These are phyloP conservation scores for Sericinus montela DNA, from an alignment of 2,888 invertebrate genomes.

Conservation along the genomic window DNA sequence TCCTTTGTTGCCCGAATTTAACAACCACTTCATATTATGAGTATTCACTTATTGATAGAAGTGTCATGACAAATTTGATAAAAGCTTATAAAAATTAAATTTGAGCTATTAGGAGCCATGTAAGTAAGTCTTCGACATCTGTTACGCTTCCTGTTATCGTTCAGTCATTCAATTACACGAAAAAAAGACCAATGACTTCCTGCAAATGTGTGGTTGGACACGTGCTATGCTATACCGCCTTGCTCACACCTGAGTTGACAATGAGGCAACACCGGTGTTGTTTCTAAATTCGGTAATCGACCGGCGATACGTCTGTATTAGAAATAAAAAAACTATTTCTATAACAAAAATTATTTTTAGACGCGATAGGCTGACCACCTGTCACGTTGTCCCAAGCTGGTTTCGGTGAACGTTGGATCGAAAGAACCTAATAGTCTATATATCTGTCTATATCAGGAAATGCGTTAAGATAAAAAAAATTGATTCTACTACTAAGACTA, in stretches of 20 bases:
- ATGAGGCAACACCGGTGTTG: conserved; percentile 7
- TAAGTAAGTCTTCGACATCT: conserved; percentile 26
- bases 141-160: conserved; percentile 39
- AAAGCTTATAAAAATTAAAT: no score
- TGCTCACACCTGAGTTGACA: conserved; percentile 6
- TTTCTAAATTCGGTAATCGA: conserved; percentile 3
- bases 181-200: conserved; percentile 35
- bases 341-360: no score
- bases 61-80: no score
- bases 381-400: no score
- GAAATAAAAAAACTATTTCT: not conserved
- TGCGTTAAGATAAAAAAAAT: no score
- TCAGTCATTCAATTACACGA: conserved; percentile 28
- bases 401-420: no score
- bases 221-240: conserved; percentile 13
- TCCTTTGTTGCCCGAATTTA: conserved; percentile 46
- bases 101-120: not conserved
- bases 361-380: no score
- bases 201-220: conserved; percentile 9
- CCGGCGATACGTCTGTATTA: not conserved
- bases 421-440: no score
- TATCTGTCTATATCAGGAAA: no score
- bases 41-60: no score
- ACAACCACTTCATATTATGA: conserved; percentile 24
- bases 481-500: no score